Evolutionary conservation across 2,113 vertebrate species (phyloP), one percentile per base, ranked within the genome.

Genomic region (Propithecus coquereli): DNA sequence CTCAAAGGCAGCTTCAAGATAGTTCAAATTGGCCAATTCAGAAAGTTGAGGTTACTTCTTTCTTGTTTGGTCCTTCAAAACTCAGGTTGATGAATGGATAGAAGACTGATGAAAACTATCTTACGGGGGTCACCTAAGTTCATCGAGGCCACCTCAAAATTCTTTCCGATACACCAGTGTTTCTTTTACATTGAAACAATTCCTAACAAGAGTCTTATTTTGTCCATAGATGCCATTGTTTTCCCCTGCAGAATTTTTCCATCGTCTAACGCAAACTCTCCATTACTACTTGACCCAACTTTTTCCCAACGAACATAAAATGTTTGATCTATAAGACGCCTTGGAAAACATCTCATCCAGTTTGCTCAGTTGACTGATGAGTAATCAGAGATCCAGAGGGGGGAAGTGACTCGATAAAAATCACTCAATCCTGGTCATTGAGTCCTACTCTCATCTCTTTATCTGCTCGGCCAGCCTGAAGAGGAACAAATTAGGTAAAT

Each of bases 371-470:
- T 30, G 13, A 20, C 17, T 52, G 30, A 59, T 52, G 52, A 68
- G 43, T 37, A 30, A 90, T 43, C 14, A 23, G 89, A 85, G 34
- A 22, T 59, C 59, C 17, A 47, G 32, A 66, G 37, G 73, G 5
- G 14, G 32, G 4, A 25, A 66, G 12, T 47, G 47, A 40, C 52
- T 76, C 66, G 43, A 52, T 30, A 74, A 74, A 85, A 68, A 43
- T 13, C 32, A 8, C 43, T 16, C 3, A 43, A 32, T 34, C 52
- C 18, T 16, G 0, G 0, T 54, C 37, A 76, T 77, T 20, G 22
- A 11, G 16, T 12, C 61, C 43, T 23, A 30, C 12, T 50, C 59
- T 93, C 63, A 25, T 37, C 27, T 17, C 63, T 20, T 90, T 80
- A 40, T 27, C 14, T 54, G 4, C 17, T 47, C 76, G 34, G 9